Evolutionary conservation across 2,113 vertebrate species (phyloP), one percentile per base, ranked within the genome.

Genomic region (Mustela nigripes): DNA sequence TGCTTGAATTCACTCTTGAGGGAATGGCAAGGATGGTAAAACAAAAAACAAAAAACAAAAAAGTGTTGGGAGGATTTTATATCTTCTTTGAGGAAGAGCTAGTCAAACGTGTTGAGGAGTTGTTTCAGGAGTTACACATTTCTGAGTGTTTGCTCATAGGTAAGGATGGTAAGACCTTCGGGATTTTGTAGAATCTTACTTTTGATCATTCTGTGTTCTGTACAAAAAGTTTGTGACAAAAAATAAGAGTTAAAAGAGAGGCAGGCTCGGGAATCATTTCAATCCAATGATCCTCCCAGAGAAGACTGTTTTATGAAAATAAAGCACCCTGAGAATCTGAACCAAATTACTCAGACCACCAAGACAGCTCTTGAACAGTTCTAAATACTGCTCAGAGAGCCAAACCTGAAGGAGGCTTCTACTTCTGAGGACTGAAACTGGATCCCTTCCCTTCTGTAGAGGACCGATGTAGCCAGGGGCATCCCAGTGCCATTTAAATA

Each of bases 251-350:
- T 78, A 48, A 9, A 62, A 62, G 31, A 88, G 81, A 63, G 53
- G 67, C 24, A 71, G 63, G 48, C 26, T 80, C 36, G 80, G 79
- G n/a, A 89, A 56, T 94, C 3, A 87, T 63, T 96, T 95, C 48
- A 79, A 39, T 82, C 22, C 73, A 9, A 45, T 76, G 18, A 91
- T 63, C 14, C 36, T 97, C 79, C 33, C 53, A 87, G 50, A 74
- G n/a, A 18, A 97, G 19, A 78, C 36, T 45, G 65, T 67, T 92
- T 87, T 62, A n/a, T 71, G 22, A 19, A 3, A 94, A 45, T 45
- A 10, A 91, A 92, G 16, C 42, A 62, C 5, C 2, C 12, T 88
- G 50, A 63, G 63, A 86, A 53, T 71, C 73, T 80, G 42, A 90
- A 53, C 11, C 69, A 84, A 45, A 83, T 88, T 76, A 39, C 67